Conservation (phyloP, 2,888 invertebrate species). For the Drosophila prolongata region DNA sequence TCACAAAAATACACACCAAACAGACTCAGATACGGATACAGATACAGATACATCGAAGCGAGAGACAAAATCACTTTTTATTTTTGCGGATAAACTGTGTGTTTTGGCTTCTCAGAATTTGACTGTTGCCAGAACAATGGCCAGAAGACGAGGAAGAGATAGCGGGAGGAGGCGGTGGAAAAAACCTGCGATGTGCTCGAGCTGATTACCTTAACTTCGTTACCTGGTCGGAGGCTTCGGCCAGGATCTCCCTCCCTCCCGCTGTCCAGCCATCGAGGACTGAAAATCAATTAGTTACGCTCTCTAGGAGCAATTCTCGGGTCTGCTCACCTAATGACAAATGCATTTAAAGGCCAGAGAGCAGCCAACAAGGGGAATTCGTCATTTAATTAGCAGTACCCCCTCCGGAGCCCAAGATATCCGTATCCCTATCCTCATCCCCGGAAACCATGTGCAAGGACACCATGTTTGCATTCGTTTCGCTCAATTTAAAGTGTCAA, state of each 20-base stretch:
- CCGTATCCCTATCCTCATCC: slow-evolving; percentile 9
- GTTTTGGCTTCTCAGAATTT: slow-evolving; percentile 68
- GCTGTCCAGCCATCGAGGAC: slow-evolving; percentile 61
- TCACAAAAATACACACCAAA: slow-evolving; percentile 66
- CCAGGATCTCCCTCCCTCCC: slow-evolving; percentile 65
- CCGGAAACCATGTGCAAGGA: slow-evolving; percentile 10
- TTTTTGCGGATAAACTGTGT: slow-evolving; percentile 72
- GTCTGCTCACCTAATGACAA: slow-evolving; percentile 63
- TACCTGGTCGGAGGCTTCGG: slow-evolving; percentile 37
- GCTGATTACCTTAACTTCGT: slow-evolving; percentile 63
- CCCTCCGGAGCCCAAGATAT: slow-evolving; percentile 24
- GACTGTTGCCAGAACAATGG: slow-evolving; percentile 69
- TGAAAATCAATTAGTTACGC: slow-evolving; percentile 77
- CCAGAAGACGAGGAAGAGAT: slow-evolving; percentile 29
- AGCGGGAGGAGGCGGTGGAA: slow-evolving; percentile 38
- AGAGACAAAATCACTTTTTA: slow-evolving; percentile 70
- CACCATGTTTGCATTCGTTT: slow-evolving; percentile 62
- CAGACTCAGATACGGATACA: slow-evolving; percentile 35
- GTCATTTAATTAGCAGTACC: slow-evolving; percentile 57
- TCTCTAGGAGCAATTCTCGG: slow-evolving; percentile 51
- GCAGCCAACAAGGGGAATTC: slow-evolving; percentile 50
- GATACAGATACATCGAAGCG: slow-evolving; percentile 26
- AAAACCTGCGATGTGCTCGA: slow-evolving; percentile 67
- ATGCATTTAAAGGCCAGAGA: slow-evolving; percentile 59
- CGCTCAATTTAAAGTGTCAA: slow-evolving; percentile 73